Evolutionary conservation across 2,797 vertebrate genomes (phyloP).

Genomic region (Sus cebifrons): DNA sequence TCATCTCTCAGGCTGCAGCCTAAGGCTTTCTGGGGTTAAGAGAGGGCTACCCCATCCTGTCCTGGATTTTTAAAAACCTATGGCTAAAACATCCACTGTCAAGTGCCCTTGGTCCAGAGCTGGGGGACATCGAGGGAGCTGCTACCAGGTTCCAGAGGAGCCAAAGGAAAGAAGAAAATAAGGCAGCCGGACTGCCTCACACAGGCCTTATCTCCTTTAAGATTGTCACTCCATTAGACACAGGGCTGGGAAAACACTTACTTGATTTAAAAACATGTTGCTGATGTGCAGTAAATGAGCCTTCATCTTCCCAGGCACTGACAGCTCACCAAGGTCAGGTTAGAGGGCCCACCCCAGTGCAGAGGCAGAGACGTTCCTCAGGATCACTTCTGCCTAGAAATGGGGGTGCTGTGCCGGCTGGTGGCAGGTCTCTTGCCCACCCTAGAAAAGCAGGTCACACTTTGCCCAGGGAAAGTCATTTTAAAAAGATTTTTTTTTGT

Average conservation of each 20-base stretch:
- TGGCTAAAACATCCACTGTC: not conserved
- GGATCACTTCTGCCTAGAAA: not conserved
- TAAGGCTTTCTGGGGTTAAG: not conserved
- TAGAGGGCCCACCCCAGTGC: not conserved
- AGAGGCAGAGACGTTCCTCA: not conserved
- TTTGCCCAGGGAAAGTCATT: not conserved
- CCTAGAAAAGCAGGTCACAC: not conserved
- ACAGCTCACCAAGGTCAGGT: not conserved
- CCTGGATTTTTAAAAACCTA: not conserved
- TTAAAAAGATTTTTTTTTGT: too few species aligned
- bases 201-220: not conserved
- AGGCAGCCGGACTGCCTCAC: not conserved
- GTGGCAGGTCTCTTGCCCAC: not conserved
- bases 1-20: not conserved
- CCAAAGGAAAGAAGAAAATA: not conserved
- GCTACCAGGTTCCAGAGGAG: not conserved
- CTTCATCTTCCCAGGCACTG: not conserved
- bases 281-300: not conserved
- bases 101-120: not conserved
- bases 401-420: not conserved
- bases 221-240: constrained; percentile 24
- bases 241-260: constrained; percentile 1
- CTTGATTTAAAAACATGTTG: not conserved
- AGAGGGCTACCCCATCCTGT: not conserved
- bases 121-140: not conserved